Conservation (phyloP, 2,113 vertebrate species). For the Ciconia maguari region DNA sequence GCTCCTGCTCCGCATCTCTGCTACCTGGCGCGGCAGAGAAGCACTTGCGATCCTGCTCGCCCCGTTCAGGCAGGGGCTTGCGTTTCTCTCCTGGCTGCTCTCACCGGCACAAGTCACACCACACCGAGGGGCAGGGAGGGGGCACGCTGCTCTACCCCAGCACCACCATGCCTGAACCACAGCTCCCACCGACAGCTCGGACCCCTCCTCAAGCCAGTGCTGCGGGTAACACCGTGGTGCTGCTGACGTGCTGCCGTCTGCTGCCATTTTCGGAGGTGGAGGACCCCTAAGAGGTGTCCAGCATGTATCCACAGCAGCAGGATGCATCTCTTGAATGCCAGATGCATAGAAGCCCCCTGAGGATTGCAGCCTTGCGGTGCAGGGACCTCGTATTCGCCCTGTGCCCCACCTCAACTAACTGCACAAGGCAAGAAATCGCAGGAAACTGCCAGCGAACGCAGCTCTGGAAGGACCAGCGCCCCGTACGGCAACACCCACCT, state of each 20-base stretch:
- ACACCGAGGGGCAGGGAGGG: too few species aligned
- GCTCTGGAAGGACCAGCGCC: not conserved
- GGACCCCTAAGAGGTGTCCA: not conserved
- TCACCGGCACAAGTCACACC: rapidly evolving
- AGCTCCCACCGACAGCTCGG: not conserved
- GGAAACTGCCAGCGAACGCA: rapidly evolving
- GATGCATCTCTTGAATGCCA: not conserved
- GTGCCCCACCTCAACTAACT: rapidly evolving
- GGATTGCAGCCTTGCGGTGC: not conserved
- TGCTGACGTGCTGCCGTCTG: not conserved
- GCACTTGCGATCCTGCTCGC: rapidly evolving
- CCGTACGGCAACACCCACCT: too few species aligned
- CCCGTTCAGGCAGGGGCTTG: too few species aligned
- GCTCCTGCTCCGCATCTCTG: not conserved
- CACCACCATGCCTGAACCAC: too few species aligned
- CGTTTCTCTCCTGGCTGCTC: not conserved
- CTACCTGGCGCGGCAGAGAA: not conserved
- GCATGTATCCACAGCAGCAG: not conserved
- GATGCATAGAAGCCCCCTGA: not conserved
- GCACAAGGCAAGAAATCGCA: not conserved
- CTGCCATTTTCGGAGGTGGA: not conserved
- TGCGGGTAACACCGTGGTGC: not conserved
- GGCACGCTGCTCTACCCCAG: too few species aligned
- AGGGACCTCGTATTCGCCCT: not conserved
- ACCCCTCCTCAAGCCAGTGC: not conserved